Conservation (phyloP, 1,140 invertebrate genomes). For the Drosophila watanabei region DNA sequence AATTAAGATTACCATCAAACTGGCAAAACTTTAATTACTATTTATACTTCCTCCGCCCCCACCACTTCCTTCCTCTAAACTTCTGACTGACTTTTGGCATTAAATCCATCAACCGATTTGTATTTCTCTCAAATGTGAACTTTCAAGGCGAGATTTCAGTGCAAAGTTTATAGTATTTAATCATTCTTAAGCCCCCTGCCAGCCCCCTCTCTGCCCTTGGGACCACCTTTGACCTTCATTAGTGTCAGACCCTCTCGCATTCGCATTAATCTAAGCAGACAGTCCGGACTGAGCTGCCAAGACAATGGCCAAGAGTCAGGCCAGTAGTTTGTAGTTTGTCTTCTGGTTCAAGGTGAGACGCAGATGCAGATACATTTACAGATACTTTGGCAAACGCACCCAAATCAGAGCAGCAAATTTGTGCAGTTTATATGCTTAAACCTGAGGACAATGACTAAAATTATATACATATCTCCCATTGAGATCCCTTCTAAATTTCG, state of each 20-base stretch:
- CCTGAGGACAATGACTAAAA: neutral
- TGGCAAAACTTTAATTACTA: slow-evolving; percentile 38
- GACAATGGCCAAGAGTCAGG: slow-evolving; percentile 39
- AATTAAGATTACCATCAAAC: slow-evolving; percentile 22
- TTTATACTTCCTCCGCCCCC: slow-evolving; percentile 15
- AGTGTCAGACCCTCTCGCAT: slow-evolving; percentile 50
- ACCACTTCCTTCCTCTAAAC: slow-evolving; percentile 18
- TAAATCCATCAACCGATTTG: slow-evolving; percentile 34
- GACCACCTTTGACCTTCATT: slow-evolving; percentile 59
- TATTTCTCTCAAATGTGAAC: slow-evolving; percentile 1
- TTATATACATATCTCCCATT: neutral
- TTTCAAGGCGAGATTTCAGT: slow-evolving; percentile 31
- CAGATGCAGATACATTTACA: slow-evolving; percentile 17
- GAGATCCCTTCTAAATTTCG: neutral
- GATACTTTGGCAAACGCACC: slow-evolving; percentile 17
- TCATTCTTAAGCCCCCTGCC: slow-evolving; percentile 51
- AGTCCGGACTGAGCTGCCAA: slow-evolving; percentile 37
- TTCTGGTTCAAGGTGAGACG: slow-evolving; percentile 35
- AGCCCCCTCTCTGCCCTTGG: slow-evolving; percentile 2
- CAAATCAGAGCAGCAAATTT: slow-evolving; percentile 19
- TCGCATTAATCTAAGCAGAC: slow-evolving; percentile 54
- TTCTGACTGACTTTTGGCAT: slow-evolving; percentile 13
- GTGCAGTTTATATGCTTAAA: slow-evolving; percentile 1
- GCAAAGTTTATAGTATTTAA: slow-evolving; percentile 59
- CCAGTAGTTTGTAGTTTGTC: slow-evolving; percentile 29